A percentile compares a stretch with the other conserved stretches of the same genome.
phyloP scores from a whole-genome alignment of 2,113 vertebrate species.

The Lampris megalopsis region DNA sequence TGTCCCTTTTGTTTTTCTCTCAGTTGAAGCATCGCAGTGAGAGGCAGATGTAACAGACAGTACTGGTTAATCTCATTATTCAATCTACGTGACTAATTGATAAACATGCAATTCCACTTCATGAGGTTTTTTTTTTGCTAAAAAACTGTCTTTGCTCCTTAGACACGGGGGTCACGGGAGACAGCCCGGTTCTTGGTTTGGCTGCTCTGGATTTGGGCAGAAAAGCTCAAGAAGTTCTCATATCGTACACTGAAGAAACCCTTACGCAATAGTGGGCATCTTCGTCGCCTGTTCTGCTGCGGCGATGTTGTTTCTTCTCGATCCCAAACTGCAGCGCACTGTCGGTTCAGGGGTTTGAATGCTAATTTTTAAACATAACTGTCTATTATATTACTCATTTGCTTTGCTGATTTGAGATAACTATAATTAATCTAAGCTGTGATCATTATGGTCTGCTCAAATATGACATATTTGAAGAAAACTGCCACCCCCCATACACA shows the following conservation, averaged over 20 bases:
- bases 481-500: too few relatives aligned
- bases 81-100: background rate
- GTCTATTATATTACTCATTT: constrained; percentile 8
- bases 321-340: constrained; percentile 41
- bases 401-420: background rate
- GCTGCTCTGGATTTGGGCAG: constrained; percentile 90
- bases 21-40: background rate
- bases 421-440: too few relatives aligned
- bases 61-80: too few relatives aligned
- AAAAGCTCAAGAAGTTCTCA: constrained; percentile 89
- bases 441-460: too few relatives aligned
- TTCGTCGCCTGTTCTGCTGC: constrained; percentile 7
- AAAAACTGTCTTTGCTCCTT: constrained; percentile 20
- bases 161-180: constrained; percentile 86
- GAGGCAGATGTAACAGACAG: background rate
- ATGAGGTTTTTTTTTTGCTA: constrained; percentile 6
- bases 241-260: constrained; percentile 91
- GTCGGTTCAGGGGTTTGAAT: constrained; percentile 26
- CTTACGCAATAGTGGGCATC: constrained; percentile 57
- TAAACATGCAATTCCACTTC: background rate
- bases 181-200: constrained; percentile 89
- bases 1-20: background rate
- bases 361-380: constrained; percentile 42
- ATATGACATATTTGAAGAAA: too few relatives aligned
- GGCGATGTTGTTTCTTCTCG: constrained; percentile 4